Evolutionary conservation across 2,113 vertebrate species (phyloP).

Genomic region (Pituophis catenifer): DNA sequence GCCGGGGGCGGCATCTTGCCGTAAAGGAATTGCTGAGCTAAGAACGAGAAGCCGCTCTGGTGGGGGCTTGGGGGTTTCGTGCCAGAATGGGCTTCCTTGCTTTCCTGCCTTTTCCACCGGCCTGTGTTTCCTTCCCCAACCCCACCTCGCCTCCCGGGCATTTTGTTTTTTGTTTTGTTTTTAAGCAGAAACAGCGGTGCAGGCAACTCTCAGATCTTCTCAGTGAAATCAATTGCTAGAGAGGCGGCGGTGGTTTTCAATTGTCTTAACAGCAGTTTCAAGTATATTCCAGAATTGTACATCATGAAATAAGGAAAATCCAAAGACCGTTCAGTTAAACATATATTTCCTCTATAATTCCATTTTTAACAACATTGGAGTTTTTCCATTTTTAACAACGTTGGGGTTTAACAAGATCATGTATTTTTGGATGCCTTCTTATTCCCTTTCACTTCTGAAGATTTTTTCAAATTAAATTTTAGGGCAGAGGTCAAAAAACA

Average conservation of each 20-base stretch:
- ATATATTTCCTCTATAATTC: neutral
- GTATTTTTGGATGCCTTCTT: neutral
- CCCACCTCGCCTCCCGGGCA: fast-evolving
- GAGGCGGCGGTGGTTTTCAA: neutral
- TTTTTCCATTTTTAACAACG: neutral
- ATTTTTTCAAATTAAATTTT: neutral
- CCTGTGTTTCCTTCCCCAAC: neutral
- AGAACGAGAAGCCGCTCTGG: neutral
- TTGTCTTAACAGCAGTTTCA: neutral
- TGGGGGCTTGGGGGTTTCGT: neutral
- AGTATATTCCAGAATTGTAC: neutral
- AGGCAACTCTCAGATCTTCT: neutral
- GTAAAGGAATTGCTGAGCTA: neutral
- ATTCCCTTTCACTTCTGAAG: neutral
- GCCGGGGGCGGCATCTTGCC: neutral
- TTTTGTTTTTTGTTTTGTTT: neutral
- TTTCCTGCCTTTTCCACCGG: neutral
- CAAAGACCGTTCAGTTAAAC: neutral
- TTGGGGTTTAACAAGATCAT: neutral
- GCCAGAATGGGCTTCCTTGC: neutral
- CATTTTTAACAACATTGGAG: neutral
- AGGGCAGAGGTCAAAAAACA: neutral
- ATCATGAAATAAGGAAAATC: neutral
- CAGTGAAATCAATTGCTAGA: neutral
- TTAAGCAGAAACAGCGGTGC: neutral